Percentiles rank a stretch among this genome's conserved stretches.
These are phyloP conservation scores for Tetanocera ferruginea DNA, from an alignment of 2,888 invertebrate genomes.

Conservation along the genomic window DNA sequence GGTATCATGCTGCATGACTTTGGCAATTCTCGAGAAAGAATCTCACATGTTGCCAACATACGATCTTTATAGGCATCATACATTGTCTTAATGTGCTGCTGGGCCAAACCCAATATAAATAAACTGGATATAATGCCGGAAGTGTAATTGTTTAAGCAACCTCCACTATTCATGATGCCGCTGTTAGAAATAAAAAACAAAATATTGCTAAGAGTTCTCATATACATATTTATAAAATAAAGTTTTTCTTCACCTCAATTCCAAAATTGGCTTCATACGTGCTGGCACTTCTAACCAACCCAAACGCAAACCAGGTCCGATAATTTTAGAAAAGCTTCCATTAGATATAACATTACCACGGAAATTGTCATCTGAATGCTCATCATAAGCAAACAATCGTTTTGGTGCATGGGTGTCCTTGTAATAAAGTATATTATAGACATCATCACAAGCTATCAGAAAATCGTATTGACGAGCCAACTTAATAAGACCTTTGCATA, in stretches of 20 bases:
- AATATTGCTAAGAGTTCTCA: neutral
- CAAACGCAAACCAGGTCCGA: constrained; percentile 75
- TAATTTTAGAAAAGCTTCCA: constrained; percentile 76
- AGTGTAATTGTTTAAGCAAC: constrained; percentile 75
- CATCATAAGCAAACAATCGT: constrained; percentile 73
- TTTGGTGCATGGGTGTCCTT: constrained; percentile 68
- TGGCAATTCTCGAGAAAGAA: constrained; percentile 70
- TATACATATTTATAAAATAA: neutral
- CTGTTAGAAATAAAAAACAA: constrained; percentile 39
- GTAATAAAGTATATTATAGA: constrained; percentile 75
- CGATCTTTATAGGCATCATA: constrained; percentile 69
- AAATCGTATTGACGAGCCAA: constrained; percentile 70
- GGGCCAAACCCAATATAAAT: constrained; percentile 71
- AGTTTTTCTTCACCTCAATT: constrained; percentile 60
- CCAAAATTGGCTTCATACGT: constrained; percentile 66
- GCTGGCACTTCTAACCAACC: constrained; percentile 76
- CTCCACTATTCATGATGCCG: constrained; percentile 72
- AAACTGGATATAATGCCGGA: constrained; percentile 72
- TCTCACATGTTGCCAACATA: constrained; percentile 67
- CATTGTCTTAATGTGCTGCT: constrained; percentile 69
- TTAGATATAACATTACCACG: constrained; percentile 75
- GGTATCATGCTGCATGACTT: constrained; percentile 66
- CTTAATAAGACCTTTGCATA: constrained; percentile 68
- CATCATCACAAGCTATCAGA: constrained; percentile 74
- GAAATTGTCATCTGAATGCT: constrained; percentile 63